Evolutionary conservation across 1,140 invertebrate genomes (phyloP).

Genomic region (Trachymyrmex cornetzi): DNA sequence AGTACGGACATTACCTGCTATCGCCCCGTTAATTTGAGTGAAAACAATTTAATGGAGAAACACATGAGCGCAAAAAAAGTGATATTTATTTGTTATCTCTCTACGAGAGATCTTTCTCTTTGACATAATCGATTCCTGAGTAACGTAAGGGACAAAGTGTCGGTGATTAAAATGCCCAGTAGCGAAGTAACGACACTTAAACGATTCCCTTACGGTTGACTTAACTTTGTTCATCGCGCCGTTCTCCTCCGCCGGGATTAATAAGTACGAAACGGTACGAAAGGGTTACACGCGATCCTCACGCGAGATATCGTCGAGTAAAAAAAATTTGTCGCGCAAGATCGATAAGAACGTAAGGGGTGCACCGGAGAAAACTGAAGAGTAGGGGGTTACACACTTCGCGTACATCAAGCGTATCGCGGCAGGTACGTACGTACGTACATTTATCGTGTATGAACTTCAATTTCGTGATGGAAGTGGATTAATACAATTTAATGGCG

Average conservation of each 20-base stretch:
- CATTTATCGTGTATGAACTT: constrained; percentile 51
- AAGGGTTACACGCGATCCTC: constrained; percentile 37
- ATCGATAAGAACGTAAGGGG: constrained; percentile 52
- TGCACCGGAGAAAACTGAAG: not conserved
- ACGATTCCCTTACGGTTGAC: constrained; percentile 3
- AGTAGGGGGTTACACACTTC: not conserved
- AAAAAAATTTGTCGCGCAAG: constrained; percentile 33
- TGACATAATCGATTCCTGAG: not conserved
- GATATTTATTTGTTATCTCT: not conserved
- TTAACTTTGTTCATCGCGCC: constrained; percentile 21
- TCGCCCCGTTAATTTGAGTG: not conserved
- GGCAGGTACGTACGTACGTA: constrained; percentile 27
- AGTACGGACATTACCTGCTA: not conserved
- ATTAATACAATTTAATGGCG: constrained; percentile 77
- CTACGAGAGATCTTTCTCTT: not conserved
- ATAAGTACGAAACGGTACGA: constrained; percentile 32
- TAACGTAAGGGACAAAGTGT: not conserved
- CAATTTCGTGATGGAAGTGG: constrained; percentile 75
- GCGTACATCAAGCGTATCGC: not conserved
- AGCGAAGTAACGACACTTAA: constrained; percentile 19
- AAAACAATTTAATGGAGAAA: not conserved
- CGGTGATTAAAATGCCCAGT: constrained; percentile 26
- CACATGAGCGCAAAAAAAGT: too few relatives aligned
- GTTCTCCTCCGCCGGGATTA: constrained; percentile 6
- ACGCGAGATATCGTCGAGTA: constrained; percentile 38